Evolutionary conservation across 2,888 invertebrate species (phyloP).

Genomic region (Apodemia duryi): DNA sequence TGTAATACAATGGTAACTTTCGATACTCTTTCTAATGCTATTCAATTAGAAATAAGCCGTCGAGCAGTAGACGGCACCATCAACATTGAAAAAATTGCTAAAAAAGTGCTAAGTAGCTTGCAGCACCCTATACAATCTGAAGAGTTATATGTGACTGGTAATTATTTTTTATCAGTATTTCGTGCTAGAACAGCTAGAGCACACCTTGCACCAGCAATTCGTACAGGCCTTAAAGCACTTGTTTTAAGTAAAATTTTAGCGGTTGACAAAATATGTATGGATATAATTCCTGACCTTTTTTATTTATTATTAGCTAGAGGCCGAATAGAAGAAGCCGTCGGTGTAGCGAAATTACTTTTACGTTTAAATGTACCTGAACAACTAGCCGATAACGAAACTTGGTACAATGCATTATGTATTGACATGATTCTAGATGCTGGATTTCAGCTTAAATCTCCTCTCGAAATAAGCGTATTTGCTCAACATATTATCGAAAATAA

Average conservation of each 20-base stretch:
- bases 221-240: constrained; percentile 62
- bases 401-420: constrained; percentile 80
- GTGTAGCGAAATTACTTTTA: constrained; percentile 56
- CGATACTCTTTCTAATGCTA: constrained; percentile 65
- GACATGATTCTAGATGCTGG: constrained; percentile 79
- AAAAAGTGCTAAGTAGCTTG: constrained; percentile 44
- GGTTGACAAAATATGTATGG: constrained; percentile 57
- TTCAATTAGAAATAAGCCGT: constrained; percentile 64
- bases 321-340: constrained; percentile 70
- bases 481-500: constrained; percentile 44
- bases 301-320: constrained; percentile 60
- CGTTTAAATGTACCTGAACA: constrained; percentile 40
- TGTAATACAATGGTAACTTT: constrained; percentile 61
- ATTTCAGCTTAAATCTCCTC: constrained; percentile 69
- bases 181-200: constrained; percentile 57
- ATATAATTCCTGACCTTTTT: constrained; percentile 67
- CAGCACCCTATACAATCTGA: constrained; percentile 53
- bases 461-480: constrained; percentile 62
- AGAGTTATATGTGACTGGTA: constrained; percentile 66
- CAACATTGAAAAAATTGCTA: constrained; percentile 56
- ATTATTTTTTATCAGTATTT: constrained; percentile 64
- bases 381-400: constrained; percentile 55
- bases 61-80: constrained; percentile 53
- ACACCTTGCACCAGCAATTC: constrained; percentile 47
- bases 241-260: constrained; percentile 62